Conservation (phyloP, 2,797 vertebrate species). For the Eupleurogrammus muticus region DNA sequence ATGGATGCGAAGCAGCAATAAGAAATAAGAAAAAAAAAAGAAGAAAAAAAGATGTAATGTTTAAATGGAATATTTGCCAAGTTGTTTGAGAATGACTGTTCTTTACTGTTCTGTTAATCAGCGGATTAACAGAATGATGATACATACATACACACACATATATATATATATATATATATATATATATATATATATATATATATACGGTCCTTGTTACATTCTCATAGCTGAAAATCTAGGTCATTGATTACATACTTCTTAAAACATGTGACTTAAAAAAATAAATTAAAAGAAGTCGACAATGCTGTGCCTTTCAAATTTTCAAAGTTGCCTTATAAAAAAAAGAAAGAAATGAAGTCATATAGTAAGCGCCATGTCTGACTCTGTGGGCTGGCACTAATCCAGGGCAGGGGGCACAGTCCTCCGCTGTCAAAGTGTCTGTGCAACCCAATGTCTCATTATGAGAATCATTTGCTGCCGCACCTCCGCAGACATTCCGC, state of each 20-base stretch:
- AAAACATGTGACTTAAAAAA: too few relatives aligned
- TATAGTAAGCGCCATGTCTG: slow-evolving; percentile 43
- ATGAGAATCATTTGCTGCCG: slow-evolving; percentile 55
- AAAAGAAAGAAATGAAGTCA: slow-evolving; percentile 62
- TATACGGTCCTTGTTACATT: too few relatives aligned
- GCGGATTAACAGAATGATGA: too few relatives aligned
- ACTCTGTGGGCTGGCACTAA: slow-evolving; percentile 76
- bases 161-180: too few relatives aligned
- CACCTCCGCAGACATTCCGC: slow-evolving; percentile 44
- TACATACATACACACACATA: not conserved
- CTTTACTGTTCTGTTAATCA: too few relatives aligned
- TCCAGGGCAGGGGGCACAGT: slow-evolving; percentile 61
- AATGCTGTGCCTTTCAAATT: slow-evolving; percentile 73
- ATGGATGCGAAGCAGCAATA: not conserved
- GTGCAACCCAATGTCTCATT: slow-evolving; percentile 60
- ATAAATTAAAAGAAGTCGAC: too few relatives aligned
- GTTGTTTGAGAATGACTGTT: too few relatives aligned
- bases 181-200: too few relatives aligned
- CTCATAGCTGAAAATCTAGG: too few relatives aligned
- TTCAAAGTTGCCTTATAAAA: slow-evolving; percentile 50
- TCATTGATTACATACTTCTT: too few relatives aligned
- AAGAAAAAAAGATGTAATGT: too few relatives aligned
- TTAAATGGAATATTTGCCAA: not conserved
- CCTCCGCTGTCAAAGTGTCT: slow-evolving; percentile 58
- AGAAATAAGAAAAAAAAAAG: too few relatives aligned